These are phyloP conservation scores for Paraplagusia blochii DNA, from an alignment of 2,113 vertebrate genomes.

Conservation along the genomic window DNA sequence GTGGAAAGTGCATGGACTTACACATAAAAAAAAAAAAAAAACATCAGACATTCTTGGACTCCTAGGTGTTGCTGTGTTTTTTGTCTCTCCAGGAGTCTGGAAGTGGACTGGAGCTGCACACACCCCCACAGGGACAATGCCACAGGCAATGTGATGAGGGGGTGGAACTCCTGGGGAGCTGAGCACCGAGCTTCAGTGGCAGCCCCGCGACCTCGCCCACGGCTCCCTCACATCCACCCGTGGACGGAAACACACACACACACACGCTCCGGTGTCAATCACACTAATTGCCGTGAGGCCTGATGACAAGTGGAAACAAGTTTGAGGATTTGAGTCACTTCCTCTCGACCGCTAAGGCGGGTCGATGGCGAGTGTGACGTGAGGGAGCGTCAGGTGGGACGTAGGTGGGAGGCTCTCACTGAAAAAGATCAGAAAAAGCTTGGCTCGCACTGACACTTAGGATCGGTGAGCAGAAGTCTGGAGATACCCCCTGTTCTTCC, in stretches of 20 bases:
- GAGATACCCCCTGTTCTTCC: too few species aligned
- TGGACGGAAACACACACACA: background rate
- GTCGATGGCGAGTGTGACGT: constrained; percentile 3
- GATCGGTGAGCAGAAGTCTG: too few species aligned
- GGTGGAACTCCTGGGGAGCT: constrained; percentile 2
- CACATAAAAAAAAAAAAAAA: constrained; percentile 1
- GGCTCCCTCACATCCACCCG: constrained; percentile 36
- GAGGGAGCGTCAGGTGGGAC: constrained; percentile 34
- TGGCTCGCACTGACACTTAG: constrained; percentile 4
- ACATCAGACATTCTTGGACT: constrained; percentile 16
- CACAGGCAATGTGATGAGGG: constrained; percentile 22
- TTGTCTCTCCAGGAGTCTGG: background rate
- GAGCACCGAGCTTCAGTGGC: constrained; percentile 25
- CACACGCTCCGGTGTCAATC: constrained; percentile 33
- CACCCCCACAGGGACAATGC: constrained; percentile 16
- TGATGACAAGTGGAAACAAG: constrained; percentile 40
- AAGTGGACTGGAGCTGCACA: background rate
- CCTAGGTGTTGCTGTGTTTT: constrained; percentile 9
- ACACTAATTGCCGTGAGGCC: constrained; percentile 40
- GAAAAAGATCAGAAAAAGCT: constrained; percentile 34
- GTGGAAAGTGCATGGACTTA: constrained; percentile 26
- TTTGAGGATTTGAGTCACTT: constrained; percentile 50
- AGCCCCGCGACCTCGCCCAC: constrained; percentile 13
- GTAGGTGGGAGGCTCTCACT: constrained; percentile 23
- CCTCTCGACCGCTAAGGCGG: constrained; percentile 21